Evolutionary conservation across 1,140 invertebrate genomes (phyloP), one percentile per base, ranked within the genome.

Genomic region (Chrysoperla carnea): DNA sequence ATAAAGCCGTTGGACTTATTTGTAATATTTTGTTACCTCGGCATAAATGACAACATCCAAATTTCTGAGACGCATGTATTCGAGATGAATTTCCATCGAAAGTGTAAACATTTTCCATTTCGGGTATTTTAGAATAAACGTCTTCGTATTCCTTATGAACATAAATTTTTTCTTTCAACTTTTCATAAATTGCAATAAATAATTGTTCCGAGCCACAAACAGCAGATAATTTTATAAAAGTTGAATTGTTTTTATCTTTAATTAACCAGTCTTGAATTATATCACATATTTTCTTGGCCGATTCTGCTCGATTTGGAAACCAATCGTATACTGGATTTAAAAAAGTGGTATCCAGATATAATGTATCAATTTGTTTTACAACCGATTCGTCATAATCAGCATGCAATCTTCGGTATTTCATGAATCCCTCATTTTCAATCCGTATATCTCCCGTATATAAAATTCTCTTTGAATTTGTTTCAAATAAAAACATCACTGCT

Each of bases 311-410:
- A 46, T 58, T 67, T 0, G 79, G 78, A 45, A 81, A 76, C 36
- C 52, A 44, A 1, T 50, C 41, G 48, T 70, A 75, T 1, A 50
- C 33, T 31, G 56, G 41, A 39, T 61, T 50, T 15, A 77, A 66
- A 53, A 82, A 83, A 1, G 79, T 84, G 11, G 78, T 78, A 52
- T 84, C 81, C 6, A 82, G 60, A 54, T 82, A 81, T 31, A 82
- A 52, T 37, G 66, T 66, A 46, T 75, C 62, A 28, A 83, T 66
- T 12, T 50, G 52, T 51, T 70, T 75, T 23, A 23, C 17, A 2
- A 23, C 17, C 2, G 17, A 3, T 23, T 23, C 17, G 5, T 23
- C 17, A 23, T 23, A 5, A 23, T 23, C 17, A 23, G 17, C 5
- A 23, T 23, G 17, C 17, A 23, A 23, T 23, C 37, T 59, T 62